phyloP scores from a whole-genome alignment of 2,113 vertebrate species.

The Pangasianodon gigas region DNA sequence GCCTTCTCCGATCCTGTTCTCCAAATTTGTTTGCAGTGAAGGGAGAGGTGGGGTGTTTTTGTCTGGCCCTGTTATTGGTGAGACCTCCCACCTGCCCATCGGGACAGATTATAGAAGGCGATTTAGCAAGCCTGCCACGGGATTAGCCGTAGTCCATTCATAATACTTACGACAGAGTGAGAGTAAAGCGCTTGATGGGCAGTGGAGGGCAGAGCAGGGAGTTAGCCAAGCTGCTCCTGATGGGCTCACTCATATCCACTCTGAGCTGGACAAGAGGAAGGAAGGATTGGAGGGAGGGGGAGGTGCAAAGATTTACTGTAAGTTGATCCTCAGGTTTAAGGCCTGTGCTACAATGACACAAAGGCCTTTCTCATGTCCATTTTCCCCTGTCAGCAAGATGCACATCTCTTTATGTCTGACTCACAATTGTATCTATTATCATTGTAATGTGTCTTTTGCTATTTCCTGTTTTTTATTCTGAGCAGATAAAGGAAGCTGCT shows the following conservation, averaged over 20 bases:
- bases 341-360: conserved; percentile 56
- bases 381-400: conserved; percentile 55
- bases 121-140: conserved; percentile 75
- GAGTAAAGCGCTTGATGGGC: conserved; percentile 72
- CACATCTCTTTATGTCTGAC: conserved; percentile 49
- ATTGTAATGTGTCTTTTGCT: conserved; percentile 29
- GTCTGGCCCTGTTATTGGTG: conserved; percentile 64
- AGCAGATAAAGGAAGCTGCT: conserved; percentile 97
- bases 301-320: conserved; percentile 60
- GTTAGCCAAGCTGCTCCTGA: conserved; percentile 60
- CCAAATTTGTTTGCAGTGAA: conserved; percentile 64
- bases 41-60: conserved; percentile 53
- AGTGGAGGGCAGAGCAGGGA: conserved; percentile 62
- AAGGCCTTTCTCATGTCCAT: conserved; percentile 43
- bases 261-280: conserved; percentile 61
- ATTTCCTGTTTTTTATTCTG: conserved; percentile 30
- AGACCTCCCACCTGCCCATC: conserved; percentile 73
- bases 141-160: conserved; percentile 75
- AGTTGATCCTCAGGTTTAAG: conserved; percentile 67
- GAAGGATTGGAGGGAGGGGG: conserved; percentile 49
- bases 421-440: conserved; percentile 25
- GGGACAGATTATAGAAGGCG: conserved; percentile 79
- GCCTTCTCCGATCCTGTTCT: conserved; percentile 69
- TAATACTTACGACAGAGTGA: conserved; percentile 69
- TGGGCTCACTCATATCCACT: conserved; percentile 64